phyloP scores from a whole-genome alignment of 2,113 vertebrate species.

The Glaucomys volans region DNA sequence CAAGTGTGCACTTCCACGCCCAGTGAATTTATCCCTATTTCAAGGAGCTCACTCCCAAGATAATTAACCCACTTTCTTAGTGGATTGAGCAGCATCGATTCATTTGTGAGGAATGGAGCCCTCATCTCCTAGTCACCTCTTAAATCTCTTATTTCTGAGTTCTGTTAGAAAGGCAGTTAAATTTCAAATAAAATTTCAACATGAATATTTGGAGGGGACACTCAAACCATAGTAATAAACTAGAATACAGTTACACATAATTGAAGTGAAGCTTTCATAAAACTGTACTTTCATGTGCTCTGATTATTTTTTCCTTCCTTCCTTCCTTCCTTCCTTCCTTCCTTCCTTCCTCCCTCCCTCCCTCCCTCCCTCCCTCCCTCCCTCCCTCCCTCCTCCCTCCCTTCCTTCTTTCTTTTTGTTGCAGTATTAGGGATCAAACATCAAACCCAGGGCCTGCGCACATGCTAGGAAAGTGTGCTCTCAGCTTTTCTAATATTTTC shows the following conservation, averaged over 20 bases:
- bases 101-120: background rate
- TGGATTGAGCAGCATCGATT: background rate
- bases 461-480: no score
- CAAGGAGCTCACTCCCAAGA: background rate
- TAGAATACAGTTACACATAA: background rate
- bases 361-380: no score
- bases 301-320: no score
- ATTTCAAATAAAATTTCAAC: background rate
- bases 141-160: background rate
- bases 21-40: background rate
- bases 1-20: no score
- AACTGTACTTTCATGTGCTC: background rate
- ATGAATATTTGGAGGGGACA: background rate
- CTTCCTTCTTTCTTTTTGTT: background rate
- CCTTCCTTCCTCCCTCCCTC: no score
- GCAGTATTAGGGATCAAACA: background rate
- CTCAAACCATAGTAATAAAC: background rate
- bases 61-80: background rate
- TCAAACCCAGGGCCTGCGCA: background rate
- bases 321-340: no score
- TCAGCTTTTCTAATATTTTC: background rate
- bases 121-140: background rate
- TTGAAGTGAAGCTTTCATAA: background rate
- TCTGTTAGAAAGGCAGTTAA: background rate
- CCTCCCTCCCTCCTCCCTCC: no score